Conservation (phyloP, 2,113 vertebrate species). For the Pomatorhinus ruficollis region DNA sequence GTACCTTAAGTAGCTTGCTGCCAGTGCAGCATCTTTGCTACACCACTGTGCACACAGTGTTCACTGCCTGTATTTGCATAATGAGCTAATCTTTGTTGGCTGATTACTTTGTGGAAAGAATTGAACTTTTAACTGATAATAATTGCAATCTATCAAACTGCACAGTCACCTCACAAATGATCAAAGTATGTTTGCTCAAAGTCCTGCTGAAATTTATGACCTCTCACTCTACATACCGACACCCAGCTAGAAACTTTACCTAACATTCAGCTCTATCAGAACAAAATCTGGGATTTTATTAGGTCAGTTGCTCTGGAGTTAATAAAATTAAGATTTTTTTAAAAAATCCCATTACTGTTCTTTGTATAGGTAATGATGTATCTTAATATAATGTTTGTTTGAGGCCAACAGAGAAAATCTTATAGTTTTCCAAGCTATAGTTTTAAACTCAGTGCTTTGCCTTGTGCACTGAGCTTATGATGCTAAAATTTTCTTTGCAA, state of each 20-base stretch:
- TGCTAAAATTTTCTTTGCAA: background rate
- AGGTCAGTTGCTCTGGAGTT: background rate
- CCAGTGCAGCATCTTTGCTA: slow-evolving; percentile 7
- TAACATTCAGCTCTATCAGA: background rate
- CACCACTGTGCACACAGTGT: slow-evolving; percentile 31
- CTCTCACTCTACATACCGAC: background rate
- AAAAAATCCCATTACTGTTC: background rate
- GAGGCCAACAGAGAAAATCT: background rate
- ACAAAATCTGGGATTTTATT: background rate
- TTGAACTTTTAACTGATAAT: slow-evolving; percentile 71
- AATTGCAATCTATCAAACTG: slow-evolving; percentile 66
- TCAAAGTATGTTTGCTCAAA: slow-evolving; percentile 45
- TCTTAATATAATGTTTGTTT: background rate
- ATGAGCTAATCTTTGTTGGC: slow-evolving; percentile 60
- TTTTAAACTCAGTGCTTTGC: background rate
- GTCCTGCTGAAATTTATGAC: slow-evolving; percentile 53
- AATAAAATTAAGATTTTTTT: background rate
- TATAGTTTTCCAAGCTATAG: background rate
- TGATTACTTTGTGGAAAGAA: slow-evolving; percentile 69
- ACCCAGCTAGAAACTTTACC: background rate
- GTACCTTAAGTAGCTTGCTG: background rate
- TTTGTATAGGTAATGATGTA: background rate
- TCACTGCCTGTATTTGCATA: slow-evolving; percentile 57
- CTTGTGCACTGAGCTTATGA: background rate
- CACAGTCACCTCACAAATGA: slow-evolving; percentile 41